phyloP scores from a whole-genome alignment of 2,797 vertebrate species.

The Cossypha heuglini region DNA sequence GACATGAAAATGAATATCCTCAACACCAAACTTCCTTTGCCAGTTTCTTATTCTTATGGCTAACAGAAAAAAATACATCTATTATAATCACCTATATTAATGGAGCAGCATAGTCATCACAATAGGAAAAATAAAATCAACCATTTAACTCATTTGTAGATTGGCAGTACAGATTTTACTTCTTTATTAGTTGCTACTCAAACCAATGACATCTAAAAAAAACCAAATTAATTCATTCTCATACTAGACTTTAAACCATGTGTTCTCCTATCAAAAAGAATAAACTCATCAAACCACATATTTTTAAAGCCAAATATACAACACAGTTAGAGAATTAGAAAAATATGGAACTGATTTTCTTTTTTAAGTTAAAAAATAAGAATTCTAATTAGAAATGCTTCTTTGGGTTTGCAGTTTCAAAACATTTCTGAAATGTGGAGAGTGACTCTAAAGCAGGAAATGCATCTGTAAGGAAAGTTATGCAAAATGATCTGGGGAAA shows the following conservation, averaged over 20 bases:
- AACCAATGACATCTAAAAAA: slow-evolving; percentile 24
- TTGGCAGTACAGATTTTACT: not conserved
- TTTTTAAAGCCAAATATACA: not conserved
- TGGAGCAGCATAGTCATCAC: not conserved
- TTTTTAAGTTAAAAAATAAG: not conserved
- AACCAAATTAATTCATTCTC: not conserved
- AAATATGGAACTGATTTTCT: not conserved
- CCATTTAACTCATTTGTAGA: not conserved
- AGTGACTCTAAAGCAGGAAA: not conserved
- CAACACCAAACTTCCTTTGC: not conserved
- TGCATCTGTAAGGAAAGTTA: not conserved
- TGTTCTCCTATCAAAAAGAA: not conserved
- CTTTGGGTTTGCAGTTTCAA: not conserved
- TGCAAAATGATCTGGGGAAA: not conserved
- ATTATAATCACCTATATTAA: not conserved
- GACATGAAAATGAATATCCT: not conserved
- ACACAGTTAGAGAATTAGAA: not conserved
- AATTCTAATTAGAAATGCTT: not conserved
- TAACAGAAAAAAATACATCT: not conserved
- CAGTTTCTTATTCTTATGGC: not conserved
- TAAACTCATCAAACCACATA: fast-evolving
- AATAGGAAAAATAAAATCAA: not conserved
- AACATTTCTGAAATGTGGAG: not conserved
- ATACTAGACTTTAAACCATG: not conserved
- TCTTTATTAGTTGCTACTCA: not conserved